Base-by-base conservation (phyloP, 2,797 vertebrate species). In the Melanotaenia nigrans region DNA sequence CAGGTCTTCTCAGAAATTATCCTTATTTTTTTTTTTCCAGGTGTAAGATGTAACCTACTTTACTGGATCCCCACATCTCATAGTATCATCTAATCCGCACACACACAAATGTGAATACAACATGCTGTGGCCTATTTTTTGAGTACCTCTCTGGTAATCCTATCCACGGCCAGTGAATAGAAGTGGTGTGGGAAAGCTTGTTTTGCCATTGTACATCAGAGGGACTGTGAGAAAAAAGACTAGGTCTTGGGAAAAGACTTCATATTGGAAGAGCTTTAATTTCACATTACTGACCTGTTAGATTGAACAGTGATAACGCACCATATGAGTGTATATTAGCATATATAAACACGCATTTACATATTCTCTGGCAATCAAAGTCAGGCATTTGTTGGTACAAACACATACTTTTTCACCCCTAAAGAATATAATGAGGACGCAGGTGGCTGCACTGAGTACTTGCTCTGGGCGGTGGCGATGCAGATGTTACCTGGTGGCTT, bases 401-500 rank as follows among this genome's bases (percentile, higher is more conserved):
- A 3, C 61, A 22, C 58, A 55, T 42, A 22, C 56, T 60, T 11
- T 62, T 73, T 14, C 2, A 8, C 56, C 69, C 42, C 58, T 61
- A 49, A 4, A 75, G 69, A 80, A 53, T 49, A 54, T 77, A 45
- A 71, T 49, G 65, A 82, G 71, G 68, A 63, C 73, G 88, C 90
- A 91, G 88, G 90, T 92, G 90, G 84, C 74, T n/a, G 68, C 5
- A 58, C 62, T 64, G 38, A 75, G 71, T 78, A 73, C 76, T 81
- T 57, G 71, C 87, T 90, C 64, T 82, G 78, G 88, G 83, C 67
- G 62, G 84, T 83, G 77, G 87, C 81, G 55, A 68, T 86, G 83
- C 89, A 91, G 88, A 91, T 93, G 89, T 90, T 91, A 90, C 90
- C 87, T 85, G 84, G 78, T 92, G 85, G 78, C 74, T 68, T 51